Evolutionary conservation across 2,888 invertebrate genomes (phyloP), one percentile per base, ranked within the genome.

Genomic region (Melolontha melolontha): DNA sequence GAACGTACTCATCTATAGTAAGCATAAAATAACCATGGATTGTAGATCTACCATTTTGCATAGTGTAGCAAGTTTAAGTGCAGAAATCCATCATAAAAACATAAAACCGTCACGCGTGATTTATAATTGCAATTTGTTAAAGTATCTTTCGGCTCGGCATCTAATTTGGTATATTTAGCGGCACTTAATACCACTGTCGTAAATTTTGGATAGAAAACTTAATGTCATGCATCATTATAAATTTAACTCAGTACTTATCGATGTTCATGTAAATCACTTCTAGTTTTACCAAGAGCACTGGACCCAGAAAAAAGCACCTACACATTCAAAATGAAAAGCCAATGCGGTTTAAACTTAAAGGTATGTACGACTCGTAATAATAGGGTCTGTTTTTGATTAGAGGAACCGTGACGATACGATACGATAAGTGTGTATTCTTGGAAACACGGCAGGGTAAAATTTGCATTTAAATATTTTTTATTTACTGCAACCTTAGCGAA

Each of bases 121-220:
- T 59, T 68, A 65, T 57, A 29, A 39, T 27, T 51, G 69, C 44
- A 69, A 69, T 66, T 69, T 69, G 54, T 66, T 65, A 63, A 62
- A 42, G 44, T 66, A 63, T 69, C 66, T 55, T 47, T 52, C 42
- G 50, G 50, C 63, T 41, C 55, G 49, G 51, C 64, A 68, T 68
- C 69, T 66, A 66, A 66, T 69, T 66, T 69, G 63, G 44, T 69
- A 66, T 66, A 69, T 69, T 69, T 66, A 69, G 66, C 59, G 12
- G 55, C 59, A 62, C 65, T 66, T 55, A 68, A 64, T 65, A 41
- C 51, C 44, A 55, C 42, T 16, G 47, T 22, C 64, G 42, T 68
- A 68, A 68, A 64, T 57, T 57, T 41, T 49, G 42, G 62, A 14
- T 44, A 14, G 65, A 69, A 54, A 63, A 44, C 63, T 66, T 62